Evolutionary conservation across 2,888 invertebrate species (phyloP).

Genomic region (Tenthredo livida): DNA sequence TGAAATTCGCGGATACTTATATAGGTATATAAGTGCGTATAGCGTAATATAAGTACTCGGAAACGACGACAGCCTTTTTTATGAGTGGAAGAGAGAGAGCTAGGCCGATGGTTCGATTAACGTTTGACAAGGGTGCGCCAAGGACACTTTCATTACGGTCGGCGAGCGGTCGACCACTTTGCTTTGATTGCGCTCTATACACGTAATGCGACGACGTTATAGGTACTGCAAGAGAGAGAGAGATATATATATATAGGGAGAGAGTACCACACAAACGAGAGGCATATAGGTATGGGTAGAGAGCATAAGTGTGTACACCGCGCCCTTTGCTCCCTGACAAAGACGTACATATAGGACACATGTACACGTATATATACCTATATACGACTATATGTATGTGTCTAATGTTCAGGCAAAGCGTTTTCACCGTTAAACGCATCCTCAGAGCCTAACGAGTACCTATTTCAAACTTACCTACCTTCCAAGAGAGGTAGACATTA

Average conservation of each 20-base stretch:
- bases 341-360: background rate
- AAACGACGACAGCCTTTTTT: slow-evolving; percentile 3
- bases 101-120: slow-evolving; percentile 41
- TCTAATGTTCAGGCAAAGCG: background rate
- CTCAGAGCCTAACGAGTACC: slow-evolving; percentile 23
- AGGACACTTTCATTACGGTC: slow-evolving; percentile 47
- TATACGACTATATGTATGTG: background rate
- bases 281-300: background rate
- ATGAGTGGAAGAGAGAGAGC: background rate
- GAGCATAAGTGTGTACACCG: background rate
- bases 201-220: slow-evolving; percentile 14
- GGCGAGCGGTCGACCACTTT: slow-evolving; percentile 49
- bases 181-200: slow-evolving; percentile 40
- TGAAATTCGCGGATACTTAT: background rate
- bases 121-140: slow-evolving; percentile 53
- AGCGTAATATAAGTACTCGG: background rate
- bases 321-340: slow-evolving; percentile 25
- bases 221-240: background rate
- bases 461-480: background rate
- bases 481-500: background rate
- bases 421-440: slow-evolving; percentile 34
- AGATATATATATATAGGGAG: background rate
- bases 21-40: background rate
- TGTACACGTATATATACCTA: background rate
- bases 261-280: background rate